These are phyloP conservation scores for Trichogramma pretiosum DNA, from an alignment of 1,140 invertebrate genomes.

Conservation along the genomic window DNA sequence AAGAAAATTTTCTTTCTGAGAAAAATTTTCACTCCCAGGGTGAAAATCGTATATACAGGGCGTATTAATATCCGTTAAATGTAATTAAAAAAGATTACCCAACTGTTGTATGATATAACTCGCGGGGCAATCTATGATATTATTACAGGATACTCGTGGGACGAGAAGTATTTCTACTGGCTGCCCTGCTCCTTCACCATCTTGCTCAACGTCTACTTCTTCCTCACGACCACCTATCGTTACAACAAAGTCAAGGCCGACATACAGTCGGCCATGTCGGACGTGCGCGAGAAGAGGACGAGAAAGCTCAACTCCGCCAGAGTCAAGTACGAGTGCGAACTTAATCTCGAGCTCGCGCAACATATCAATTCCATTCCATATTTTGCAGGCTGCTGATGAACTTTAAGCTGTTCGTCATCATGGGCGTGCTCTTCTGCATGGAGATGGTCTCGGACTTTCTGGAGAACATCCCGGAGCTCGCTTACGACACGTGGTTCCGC, in stretches of 20 bases:
- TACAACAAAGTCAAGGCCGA: constrained; percentile 61
- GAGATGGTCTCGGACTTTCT: constrained; percentile 52
- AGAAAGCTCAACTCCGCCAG: constrained; percentile 53
- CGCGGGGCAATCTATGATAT: no score
- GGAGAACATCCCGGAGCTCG: constrained; percentile 9
- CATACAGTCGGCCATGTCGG: constrained; percentile 52
- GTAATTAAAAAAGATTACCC: no score
- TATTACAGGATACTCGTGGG: constrained; percentile 5
- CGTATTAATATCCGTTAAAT: no score
- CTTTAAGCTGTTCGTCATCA: constrained; percentile 63
- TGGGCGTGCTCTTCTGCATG: constrained; percentile 63
- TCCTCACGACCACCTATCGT: constrained; percentile 55
- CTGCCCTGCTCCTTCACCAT: constrained; percentile 54
- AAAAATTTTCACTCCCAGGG: no score
- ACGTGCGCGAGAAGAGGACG: constrained; percentile 41
- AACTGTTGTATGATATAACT: no score
- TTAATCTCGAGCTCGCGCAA: no score
- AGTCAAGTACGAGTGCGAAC: no score
- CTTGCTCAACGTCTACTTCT: constrained; percentile 55
- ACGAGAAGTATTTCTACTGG: constrained; percentile 52
- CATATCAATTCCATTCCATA: no score
- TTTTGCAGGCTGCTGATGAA: constrained; percentile 56
- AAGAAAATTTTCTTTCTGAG: no score
- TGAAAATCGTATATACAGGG: no score
- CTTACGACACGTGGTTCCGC: constrained; percentile 6